These are phyloP conservation scores for Pteronotus mesoamericanus DNA, from an alignment of 2,797 vertebrate genomes.

Conservation along the genomic window DNA sequence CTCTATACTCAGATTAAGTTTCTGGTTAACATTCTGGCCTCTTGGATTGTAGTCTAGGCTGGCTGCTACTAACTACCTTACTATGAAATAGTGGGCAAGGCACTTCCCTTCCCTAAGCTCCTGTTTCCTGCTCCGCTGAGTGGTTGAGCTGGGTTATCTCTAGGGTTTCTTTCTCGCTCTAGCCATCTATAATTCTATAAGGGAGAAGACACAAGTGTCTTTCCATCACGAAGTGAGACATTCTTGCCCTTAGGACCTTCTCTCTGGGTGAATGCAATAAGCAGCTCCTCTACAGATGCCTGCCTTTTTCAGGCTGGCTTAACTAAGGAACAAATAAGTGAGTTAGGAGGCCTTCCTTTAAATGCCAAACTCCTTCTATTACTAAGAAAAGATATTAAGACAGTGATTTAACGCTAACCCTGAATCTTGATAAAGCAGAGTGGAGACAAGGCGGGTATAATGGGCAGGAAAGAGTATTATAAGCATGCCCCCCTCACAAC, in stretches of 20 bases:
- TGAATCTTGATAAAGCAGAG: slow-evolving; percentile 17
- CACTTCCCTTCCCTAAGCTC: slow-evolving; percentile 4
- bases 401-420: not conserved
- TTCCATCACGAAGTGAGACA: not conserved
- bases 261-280: not conserved
- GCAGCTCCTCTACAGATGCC: not conserved
- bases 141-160: not conserved
- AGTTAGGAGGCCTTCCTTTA: not conserved
- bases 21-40: slow-evolving; percentile 20
- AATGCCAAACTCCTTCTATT: not conserved
- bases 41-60: not conserved
- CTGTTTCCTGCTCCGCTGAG: not conserved
- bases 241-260: not conserved
- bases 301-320: not conserved
- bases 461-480: not conserved
- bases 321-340: not conserved
- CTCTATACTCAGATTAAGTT: not conserved
- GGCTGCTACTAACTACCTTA: not conserved
- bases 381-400: slow-evolving; percentile 29
- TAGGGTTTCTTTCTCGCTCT: not conserved
- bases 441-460: not conserved
- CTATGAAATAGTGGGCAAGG: not conserved
- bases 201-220: not conserved
- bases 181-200: not conserved
- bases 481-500: not conserved